A percentile compares a stretch with the other conserved stretches of the same genome.
These are phyloP conservation scores for Aplysina aerophoba DNA, from an alignment of 37 sponge, comb jelly and placozoan genomes.

Conservation along the genomic window DNA sequence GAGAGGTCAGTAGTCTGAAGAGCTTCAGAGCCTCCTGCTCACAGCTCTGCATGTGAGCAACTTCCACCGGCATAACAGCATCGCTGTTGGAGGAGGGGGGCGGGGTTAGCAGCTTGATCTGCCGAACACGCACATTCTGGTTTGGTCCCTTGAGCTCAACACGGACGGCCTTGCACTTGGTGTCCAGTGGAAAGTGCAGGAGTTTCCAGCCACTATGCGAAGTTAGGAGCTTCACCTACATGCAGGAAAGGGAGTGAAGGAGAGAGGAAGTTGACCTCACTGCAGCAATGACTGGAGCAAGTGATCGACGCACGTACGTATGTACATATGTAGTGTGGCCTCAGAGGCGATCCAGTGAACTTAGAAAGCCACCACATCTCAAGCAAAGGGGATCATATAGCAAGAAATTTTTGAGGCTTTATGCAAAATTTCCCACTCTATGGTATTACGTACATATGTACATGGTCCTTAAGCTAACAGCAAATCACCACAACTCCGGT, in stretches of 20 bases:
- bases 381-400: no score
- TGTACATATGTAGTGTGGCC: not conserved
- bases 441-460: no score
- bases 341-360: no score
- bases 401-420: no score
- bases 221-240: slow-evolving; percentile 48
- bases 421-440: no score
- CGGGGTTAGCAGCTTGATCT: slow-evolving; percentile 62
- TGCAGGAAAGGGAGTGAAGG: not conserved
- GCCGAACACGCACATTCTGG: slow-evolving; percentile 80
- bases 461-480: no score
- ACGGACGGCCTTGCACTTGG: slow-evolving; percentile 48
- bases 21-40: slow-evolving; percentile 84
- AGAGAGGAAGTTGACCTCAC: no score
- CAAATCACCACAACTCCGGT: no score
- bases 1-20: slow-evolving; percentile 90
- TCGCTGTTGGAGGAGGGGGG: slow-evolving; percentile 37
- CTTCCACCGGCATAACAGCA: slow-evolving; percentile 38
- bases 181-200: slow-evolving; percentile 32
- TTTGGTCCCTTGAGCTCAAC: slow-evolving; percentile 73
- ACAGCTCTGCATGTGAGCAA: slow-evolving; percentile 80
- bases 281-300: no score
- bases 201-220: slow-evolving; percentile 73
- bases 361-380: no score
- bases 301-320: not conserved